Evolutionary conservation across 2,797 vertebrate genomes (phyloP).

Genomic region (Halcyon badia): DNA sequence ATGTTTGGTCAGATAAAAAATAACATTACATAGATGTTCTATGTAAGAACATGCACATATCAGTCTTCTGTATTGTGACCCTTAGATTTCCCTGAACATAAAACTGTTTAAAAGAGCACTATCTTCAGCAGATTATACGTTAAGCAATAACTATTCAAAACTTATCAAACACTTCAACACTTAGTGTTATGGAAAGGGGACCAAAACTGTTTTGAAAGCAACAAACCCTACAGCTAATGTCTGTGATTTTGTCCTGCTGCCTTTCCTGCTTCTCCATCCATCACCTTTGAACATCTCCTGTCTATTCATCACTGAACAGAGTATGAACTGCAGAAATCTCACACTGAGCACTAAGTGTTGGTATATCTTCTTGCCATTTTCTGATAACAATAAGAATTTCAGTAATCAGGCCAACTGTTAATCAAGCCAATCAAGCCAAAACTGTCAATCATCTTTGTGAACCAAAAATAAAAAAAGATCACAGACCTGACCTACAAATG

Average conservation of each 20-base stretch:
- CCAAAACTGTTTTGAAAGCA: neutral
- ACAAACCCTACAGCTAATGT: neutral
- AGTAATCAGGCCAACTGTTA: neutral
- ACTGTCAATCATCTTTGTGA: neutral
- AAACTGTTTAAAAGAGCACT: neutral
- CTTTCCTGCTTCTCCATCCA: neutral
- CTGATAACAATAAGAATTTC: neutral
- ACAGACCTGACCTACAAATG: neutral
- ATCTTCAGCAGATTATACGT: neutral
- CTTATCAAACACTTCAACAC: neutral
- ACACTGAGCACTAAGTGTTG: neutral
- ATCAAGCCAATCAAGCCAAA: neutral
- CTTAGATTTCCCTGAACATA: neutral
- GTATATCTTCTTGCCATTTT: neutral
- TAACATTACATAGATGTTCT: neutral
- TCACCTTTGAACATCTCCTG: neutral
- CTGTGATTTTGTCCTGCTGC: neutral
- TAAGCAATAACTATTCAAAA: neutral
- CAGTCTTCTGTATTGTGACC: neutral
- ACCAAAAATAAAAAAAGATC: neutral
- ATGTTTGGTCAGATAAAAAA: neutral
- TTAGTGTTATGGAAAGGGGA: neutral
- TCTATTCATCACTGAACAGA: neutral
- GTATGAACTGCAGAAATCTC: neutral
- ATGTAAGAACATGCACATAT: neutral